phyloP scores from a whole-genome alignment of 2,888 invertebrate species.

The Abrostola tripartita region DNA sequence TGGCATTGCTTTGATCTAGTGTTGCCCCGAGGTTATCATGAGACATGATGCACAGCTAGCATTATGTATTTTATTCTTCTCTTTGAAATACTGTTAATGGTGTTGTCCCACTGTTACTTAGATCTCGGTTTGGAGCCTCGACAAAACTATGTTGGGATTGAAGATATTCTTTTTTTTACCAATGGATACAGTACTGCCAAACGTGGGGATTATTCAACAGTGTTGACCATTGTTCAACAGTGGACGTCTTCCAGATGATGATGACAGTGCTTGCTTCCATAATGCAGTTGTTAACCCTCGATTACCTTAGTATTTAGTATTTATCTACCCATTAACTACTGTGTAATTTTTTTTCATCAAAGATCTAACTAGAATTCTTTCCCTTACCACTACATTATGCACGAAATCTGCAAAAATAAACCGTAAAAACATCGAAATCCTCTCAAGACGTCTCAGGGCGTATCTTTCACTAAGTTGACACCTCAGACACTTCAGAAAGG shows the following conservation, averaged over 20 bases:
- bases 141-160: background rate
- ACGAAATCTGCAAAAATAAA: background rate
- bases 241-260: too few species aligned
- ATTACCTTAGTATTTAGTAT: background rate
- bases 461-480: constrained; percentile 4
- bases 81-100: constrained; percentile 8
- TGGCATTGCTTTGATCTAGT: constrained; percentile 44
- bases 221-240: too few species aligned
- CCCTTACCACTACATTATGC: too few species aligned
- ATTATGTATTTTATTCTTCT: constrained; percentile 29
- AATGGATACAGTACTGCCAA: too few species aligned
- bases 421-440: constrained; percentile 3
- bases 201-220: too few species aligned
- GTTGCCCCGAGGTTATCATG: constrained; percentile 42
- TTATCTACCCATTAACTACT: background rate
- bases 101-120: constrained; percentile 1
- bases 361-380: background rate
- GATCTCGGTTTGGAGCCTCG: too few species aligned
- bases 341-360: background rate
- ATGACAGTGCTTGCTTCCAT: too few species aligned
- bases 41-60: constrained; percentile 29
- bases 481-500: constrained; percentile 11
- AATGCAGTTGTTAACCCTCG: background rate
- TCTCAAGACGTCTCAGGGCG: background rate
- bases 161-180: background rate